phyloP scores from a whole-genome alignment of 2,888 invertebrate species.

The Drosophila longiperda region DNA sequence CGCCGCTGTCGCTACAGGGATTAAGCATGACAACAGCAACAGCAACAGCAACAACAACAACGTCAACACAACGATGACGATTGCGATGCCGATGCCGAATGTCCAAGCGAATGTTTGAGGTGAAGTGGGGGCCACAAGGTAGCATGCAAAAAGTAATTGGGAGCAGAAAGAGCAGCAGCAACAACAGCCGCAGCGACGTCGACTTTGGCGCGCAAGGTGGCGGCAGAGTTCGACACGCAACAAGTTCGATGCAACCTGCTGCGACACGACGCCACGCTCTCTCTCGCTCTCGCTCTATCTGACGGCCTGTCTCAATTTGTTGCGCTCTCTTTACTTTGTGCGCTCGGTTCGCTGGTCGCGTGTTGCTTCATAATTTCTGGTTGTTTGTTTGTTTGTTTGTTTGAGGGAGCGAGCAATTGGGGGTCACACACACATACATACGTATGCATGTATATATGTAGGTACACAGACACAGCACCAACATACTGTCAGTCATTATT shows the following conservation, averaged over 20 bases:
- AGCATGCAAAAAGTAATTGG: slow-evolving; percentile 82
- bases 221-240: slow-evolving; percentile 61
- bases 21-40: slow-evolving; percentile 76
- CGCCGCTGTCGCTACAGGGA: slow-evolving; percentile 73
- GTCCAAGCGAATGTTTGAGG: slow-evolving; percentile 66
- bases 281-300: slow-evolving; percentile 10
- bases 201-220: slow-evolving; percentile 73
- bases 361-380: slow-evolving; percentile 69
- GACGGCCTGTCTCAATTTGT: slow-evolving; percentile 47
- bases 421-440: slow-evolving; percentile 63
- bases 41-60: slow-evolving; percentile 41
- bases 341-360: slow-evolving; percentile 66
- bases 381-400: slow-evolving; percentile 66
- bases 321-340: slow-evolving; percentile 56
- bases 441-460: background rate
- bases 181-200: slow-evolving; percentile 26
- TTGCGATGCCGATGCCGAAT: slow-evolving; percentile 66
- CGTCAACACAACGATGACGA: slow-evolving; percentile 75
- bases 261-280: slow-evolving; percentile 32
- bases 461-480: slow-evolving; percentile 55
- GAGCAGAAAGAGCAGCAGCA: slow-evolving; percentile 75
- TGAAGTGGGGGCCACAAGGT: slow-evolving; percentile 81
- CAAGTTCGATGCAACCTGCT: slow-evolving; percentile 75
- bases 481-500: slow-evolving; percentile 80
- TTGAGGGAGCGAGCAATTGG: slow-evolving; percentile 79